phyloP scores from a whole-genome alignment of 2,797 vertebrate species.

The Chloroceryle inda region DNA sequence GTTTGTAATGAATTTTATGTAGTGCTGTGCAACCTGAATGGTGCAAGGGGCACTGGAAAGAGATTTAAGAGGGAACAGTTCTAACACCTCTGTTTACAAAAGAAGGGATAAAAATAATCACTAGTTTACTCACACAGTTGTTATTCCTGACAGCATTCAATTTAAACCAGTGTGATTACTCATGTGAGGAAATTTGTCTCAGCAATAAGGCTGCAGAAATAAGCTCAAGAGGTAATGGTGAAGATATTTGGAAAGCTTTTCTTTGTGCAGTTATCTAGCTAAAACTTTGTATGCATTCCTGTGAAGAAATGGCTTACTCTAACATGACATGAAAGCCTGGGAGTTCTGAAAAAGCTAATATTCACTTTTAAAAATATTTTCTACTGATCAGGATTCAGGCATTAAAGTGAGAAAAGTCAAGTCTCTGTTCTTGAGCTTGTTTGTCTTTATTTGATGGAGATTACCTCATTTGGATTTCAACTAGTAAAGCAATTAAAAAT shows the following conservation, averaged over 20 bases:
- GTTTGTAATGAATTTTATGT: constrained; percentile 54
- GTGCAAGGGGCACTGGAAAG: background rate
- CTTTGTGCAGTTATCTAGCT: background rate
- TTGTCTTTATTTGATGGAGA: background rate
- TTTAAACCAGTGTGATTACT: background rate
- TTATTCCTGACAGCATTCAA: background rate
- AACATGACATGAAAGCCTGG: background rate
- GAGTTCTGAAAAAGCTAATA: constrained; percentile 10
- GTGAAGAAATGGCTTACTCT: background rate
- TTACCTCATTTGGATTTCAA: background rate
- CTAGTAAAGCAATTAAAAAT: constrained; percentile 33
- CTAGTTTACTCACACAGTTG: background rate
- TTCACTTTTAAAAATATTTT: background rate
- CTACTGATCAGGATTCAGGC: background rate
- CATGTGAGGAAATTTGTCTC: background rate
- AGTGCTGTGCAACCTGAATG: background rate
- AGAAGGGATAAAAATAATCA: background rate
- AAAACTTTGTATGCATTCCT: background rate
- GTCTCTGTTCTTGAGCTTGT: background rate
- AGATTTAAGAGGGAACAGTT: background rate
- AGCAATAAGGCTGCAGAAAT: background rate
- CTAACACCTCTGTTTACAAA: background rate
- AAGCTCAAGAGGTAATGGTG: background rate
- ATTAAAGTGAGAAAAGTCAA: background rate
- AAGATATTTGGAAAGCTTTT: background rate